Evolutionary conservation across 1,140 invertebrate species (phyloP), one percentile per base, ranked within the genome.

Genomic region (Vollenhovia emeryi): DNA sequence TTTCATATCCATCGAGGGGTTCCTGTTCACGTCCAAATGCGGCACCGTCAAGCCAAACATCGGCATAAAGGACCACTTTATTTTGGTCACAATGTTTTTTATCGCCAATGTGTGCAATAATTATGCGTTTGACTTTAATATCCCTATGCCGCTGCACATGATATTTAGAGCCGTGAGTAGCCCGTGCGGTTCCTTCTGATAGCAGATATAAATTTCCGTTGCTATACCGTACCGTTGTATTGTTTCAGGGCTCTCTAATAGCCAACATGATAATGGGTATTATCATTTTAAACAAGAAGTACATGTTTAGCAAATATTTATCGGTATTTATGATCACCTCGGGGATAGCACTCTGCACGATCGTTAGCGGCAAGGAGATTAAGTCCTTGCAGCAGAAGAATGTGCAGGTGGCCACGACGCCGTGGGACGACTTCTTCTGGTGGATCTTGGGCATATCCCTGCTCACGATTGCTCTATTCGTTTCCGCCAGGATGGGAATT

Each of bases 111-210:
- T 99, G 5, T 97, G 97, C 30, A 99, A 99, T 93, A 99, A 99
- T 95, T 98, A 98, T 95, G 98, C 98, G 0, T 98, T 99, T 90
- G 97, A 98, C 92, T 99, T 99, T 92, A 99, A 99, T 92, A 99
- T 99, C 92, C 97, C 99, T 0, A 99, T 99, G 97, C 99, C 99
- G 11, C 95, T 99, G 6, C 99, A 99, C 93, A 99, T 99, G 97
- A 99, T 99, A 93, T 99, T 99, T 93, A 96, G 99, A 95, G 97
- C 99, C 50, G 98, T 98, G 95, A 96, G 97, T 96, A 87, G n/a
- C 9, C 9, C 48, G 55, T 55, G 15, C n/a, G 27, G n/a, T 43
- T 62, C 7, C 33, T 62, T 79, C 13, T 33, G 0, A 48, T 64
- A 18, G 2, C 2, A 36, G 2, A n/a, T 62, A 36, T 15, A 68